Evolutionary conservation across 1,140 invertebrate species (phyloP), one percentile per base, ranked within the genome.

Genomic region (Lucilia cuprina): DNA sequence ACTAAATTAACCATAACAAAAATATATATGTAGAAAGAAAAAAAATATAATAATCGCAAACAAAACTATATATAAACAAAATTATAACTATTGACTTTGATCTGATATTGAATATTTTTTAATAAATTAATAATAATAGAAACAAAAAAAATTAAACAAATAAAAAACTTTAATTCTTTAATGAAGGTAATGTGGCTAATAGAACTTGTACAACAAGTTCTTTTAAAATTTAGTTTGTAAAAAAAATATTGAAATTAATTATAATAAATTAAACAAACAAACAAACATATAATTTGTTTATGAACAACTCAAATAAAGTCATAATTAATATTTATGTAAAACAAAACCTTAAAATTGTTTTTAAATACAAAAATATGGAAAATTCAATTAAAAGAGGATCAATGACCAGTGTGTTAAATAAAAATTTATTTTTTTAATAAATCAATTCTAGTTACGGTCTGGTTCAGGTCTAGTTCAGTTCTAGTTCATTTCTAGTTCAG

Each of bases 61-160:
- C 12, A 49, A 5, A 49, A 49, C 13, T 14, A 5, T 55, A 70
- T n/a, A 70, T 10, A 70, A 70, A 70, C 65, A 70, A 70, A 70
- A 70, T 70, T 17, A n/a, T 70, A 21, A 10, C 19, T 21, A 70
- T 70, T 70, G 65, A 70, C 65, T 70, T 70, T 70, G 65, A 25
- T 70, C 65, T 70, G 65, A 70, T 70, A 70, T 70, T 70, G 65
- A 70, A 70, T 70, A 70, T 70, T 70, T 70, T 70, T 21, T 21
- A 21, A 70, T 60, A 60, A 60, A 60, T 60, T 60, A 60, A 60
- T n/a, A 60, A 14, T 60, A 60, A 60, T 60, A 60, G 13, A 17
- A 17, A 60, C 12, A 60, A 14, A 60, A 60, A 21, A 7, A 21
- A 19, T 9, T 14, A 70, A 70, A 70, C n/a, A 19, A 70, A 21